phyloP scores from a whole-genome alignment of 1,140 invertebrate species.

The Drosophila kanapiae region DNA sequence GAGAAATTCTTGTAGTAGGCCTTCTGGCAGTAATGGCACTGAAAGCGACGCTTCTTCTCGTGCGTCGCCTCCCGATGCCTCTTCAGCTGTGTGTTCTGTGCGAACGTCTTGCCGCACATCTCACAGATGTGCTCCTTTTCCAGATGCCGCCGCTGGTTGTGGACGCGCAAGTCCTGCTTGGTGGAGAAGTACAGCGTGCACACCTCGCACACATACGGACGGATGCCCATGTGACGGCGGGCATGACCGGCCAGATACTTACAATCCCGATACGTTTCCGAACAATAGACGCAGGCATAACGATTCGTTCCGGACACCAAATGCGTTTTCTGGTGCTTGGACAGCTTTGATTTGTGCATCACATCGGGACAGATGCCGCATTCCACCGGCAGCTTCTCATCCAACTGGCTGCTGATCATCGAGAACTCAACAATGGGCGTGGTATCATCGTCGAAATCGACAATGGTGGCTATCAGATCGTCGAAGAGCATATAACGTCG shows the following conservation, averaged over 20 bases:
- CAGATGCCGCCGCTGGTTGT: slow-evolving; percentile 75
- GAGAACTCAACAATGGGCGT: slow-evolving; percentile 82
- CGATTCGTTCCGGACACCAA: slow-evolving; percentile 73
- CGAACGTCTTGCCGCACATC: slow-evolving; percentile 78
- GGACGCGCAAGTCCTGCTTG: slow-evolving; percentile 76
- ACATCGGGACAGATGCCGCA: slow-evolving; percentile 82
- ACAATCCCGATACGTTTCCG: slow-evolving; percentile 75
- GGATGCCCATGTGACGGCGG: slow-evolving; percentile 78
- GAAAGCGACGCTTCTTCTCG: slow-evolving; percentile 77
- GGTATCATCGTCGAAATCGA: slow-evolving; percentile 72
- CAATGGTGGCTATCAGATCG: slow-evolving; percentile 76
- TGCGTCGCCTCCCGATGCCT: slow-evolving; percentile 78
- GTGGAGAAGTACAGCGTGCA: slow-evolving; percentile 80
- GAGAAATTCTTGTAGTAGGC: slow-evolving; percentile 82
- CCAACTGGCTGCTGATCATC: slow-evolving; percentile 51
- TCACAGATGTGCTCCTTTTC: slow-evolving; percentile 83
- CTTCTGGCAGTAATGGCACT: slow-evolving; percentile 74
- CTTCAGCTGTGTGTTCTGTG: slow-evolving; percentile 77
- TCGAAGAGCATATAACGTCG: slow-evolving; percentile 76
- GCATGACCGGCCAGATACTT: slow-evolving; percentile 81
- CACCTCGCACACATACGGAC: slow-evolving; percentile 75
- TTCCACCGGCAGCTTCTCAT: slow-evolving; percentile 75
- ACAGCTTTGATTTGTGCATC: slow-evolving; percentile 69
- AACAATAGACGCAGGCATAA: slow-evolving; percentile 76
- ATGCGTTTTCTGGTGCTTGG: slow-evolving; percentile 74